phyloP scores from a whole-genome alignment of 2,113 vertebrate species.

The Cynoglossus semilaevis region DNA sequence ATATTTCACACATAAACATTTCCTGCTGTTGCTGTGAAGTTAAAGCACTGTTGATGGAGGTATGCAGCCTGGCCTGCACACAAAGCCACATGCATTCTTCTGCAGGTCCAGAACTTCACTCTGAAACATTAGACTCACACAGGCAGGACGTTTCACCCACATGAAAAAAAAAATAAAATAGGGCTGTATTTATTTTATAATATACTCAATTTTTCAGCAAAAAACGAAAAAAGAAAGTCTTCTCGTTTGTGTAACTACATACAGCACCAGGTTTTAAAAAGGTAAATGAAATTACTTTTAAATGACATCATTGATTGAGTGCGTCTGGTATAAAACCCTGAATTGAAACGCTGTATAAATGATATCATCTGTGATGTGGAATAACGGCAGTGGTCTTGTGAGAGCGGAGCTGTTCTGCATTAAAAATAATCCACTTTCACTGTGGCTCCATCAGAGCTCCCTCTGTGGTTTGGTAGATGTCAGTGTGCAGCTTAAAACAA shows the following conservation, averaged over 20 bases:
- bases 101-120: not conserved
- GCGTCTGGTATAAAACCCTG: no score
- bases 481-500: not conserved
- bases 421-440: slow-evolving; percentile 11
- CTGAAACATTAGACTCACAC: not conserved
- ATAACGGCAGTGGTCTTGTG: not conserved
- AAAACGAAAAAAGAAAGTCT: not conserved
- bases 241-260: not conserved
- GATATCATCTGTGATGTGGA: not conserved
- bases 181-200: not conserved
- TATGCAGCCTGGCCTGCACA: not conserved
- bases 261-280: no score
- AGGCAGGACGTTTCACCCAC: not conserved
- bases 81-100: not conserved
- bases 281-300: no score
- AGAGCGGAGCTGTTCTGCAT: not conserved
- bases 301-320: no score
- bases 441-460: not conserved
- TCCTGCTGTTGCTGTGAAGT: slow-evolving; percentile 9
- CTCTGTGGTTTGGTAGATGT: not conserved
- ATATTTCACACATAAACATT: slow-evolving; percentile 18
- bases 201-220: not conserved
- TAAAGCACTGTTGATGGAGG: slow-evolving; percentile 26
- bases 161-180: not conserved
- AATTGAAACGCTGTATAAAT: not conserved